Base-by-base conservation (phyloP, 2,888 invertebrate species). In the Calliopum simillimum region DNA sequence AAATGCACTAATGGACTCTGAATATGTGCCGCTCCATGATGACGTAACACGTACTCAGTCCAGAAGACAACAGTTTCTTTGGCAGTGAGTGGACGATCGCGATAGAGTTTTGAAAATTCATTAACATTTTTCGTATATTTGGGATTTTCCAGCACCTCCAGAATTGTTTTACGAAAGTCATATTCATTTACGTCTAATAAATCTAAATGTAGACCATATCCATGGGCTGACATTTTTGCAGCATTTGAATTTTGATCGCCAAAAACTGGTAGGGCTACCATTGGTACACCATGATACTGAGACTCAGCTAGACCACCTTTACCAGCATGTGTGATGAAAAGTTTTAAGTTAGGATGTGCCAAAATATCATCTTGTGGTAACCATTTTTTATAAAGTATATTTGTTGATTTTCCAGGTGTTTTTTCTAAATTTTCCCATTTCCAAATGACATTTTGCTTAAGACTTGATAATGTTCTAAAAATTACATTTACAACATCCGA, bases 271-370 rank as follows among this genome's bases (percentile, higher is more conserved):
- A 85, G 72, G 0, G 83, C 84, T 43, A 85, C 58, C 82, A 85
- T 84, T 4, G 90, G 90, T 0, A 90, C 88, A 14, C 88, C 90
- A 76, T 90, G 86, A 79, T 86, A 90, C 55, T 88, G 87, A 0
- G 91, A 88, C 81, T 92, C 92, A 76, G 89, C 88, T 1, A 90
- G 86, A 53, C 91, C 90, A 73, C 91, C 90, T 70, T 90, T 86
- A 4, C 91, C 92, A 5, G 91, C 91, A 77, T 92, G 92, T 0
- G 90, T 89, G 76, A 92, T 88, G 77, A 92, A 92, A 0, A 90
- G 79, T 79, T 87, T 88, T 13, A 88, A 77, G 66, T 89, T 90
- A 0, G 88, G 88, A 82, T 90, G 90, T 1, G 88, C 89, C 83
- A 92, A 82, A 51, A 92, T 88, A 75, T 90, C 91, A 72, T 89